These are phyloP conservation scores for Penaeus monodon DNA, from an alignment of 2,888 invertebrate species.

Conservation along the genomic window DNA sequence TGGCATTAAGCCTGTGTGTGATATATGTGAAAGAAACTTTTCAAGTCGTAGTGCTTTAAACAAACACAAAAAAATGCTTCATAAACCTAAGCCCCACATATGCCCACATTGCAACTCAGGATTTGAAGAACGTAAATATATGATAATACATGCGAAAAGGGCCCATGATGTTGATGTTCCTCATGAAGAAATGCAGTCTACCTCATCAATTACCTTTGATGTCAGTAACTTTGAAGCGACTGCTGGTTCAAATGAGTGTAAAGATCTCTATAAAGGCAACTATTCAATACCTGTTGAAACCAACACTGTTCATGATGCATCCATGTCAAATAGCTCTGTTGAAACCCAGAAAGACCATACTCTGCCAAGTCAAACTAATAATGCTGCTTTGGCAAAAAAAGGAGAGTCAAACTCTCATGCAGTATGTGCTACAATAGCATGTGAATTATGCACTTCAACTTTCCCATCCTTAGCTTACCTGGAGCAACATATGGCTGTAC, in stretches of 20 bases:
- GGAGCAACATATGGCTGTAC: slow-evolving; percentile 55
- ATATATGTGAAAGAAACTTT: slow-evolving; percentile 50
- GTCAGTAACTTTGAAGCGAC: slow-evolving; percentile 4
- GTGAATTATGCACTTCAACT: slow-evolving; percentile 50
- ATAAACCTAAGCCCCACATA: slow-evolving; percentile 47
- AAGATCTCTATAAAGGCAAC: slow-evolving; percentile 13
- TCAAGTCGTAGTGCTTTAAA: slow-evolving; percentile 49
- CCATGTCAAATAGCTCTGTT: neutral
- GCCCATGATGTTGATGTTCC: slow-evolving; percentile 25
- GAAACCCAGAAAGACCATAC: slow-evolving; percentile 13
- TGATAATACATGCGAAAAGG: slow-evolving; percentile 47
- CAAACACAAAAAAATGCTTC: slow-evolving; percentile 52
- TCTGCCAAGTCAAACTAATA: neutral
- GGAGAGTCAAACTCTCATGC: too few species aligned
- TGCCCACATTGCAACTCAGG: slow-evolving; percentile 45
- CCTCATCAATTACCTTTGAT: slow-evolving; percentile 12
- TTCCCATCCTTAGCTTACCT: slow-evolving; percentile 47
- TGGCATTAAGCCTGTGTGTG: slow-evolving; percentile 42
- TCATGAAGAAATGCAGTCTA: neutral
- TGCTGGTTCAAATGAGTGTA: slow-evolving; percentile 9
- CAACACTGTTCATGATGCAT: neutral
- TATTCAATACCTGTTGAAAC: slow-evolving; percentile 1
- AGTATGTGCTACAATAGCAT: slow-evolving; percentile 28
- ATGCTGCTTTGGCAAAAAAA: too few species aligned
- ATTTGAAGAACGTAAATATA: slow-evolving; percentile 45